These are phyloP conservation scores for Selenia dentaria DNA, from an alignment of 2,888 invertebrate species.

Conservation along the genomic window DNA sequence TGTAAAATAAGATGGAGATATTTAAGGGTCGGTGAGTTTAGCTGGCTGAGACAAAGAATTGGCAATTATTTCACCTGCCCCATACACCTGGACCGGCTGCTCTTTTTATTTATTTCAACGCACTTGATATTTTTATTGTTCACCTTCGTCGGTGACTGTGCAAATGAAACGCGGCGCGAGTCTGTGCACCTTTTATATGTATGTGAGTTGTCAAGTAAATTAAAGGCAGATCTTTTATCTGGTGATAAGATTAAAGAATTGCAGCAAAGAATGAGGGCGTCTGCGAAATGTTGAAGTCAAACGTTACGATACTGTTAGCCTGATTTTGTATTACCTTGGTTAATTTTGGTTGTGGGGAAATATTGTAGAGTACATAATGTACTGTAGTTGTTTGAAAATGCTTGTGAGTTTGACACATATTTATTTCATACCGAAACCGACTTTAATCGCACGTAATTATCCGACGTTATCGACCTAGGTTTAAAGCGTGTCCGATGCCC, in stretches of 20 bases:
- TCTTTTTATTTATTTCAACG: slow-evolving; percentile 82
- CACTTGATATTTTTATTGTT: slow-evolving; percentile 81
- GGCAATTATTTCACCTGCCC: slow-evolving; percentile 84
- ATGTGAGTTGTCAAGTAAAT: slow-evolving; percentile 45
- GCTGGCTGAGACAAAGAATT: slow-evolving; percentile 80
- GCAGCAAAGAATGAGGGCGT: slow-evolving; percentile 28
- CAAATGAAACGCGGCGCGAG: slow-evolving; percentile 55
- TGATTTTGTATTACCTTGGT: not conserved
- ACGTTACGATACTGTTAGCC: slow-evolving; percentile 14
- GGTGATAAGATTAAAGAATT: slow-evolving; percentile 36
- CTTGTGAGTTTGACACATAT: no score
- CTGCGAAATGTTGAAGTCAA: slow-evolving; percentile 10
- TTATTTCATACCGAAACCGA: no score
- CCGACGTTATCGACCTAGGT: no score
- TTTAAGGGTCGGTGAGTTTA: slow-evolving; percentile 67
- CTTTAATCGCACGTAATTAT: no score
- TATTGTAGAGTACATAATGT: not conserved
- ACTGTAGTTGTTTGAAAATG: no score
- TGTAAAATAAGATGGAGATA: slow-evolving; percentile 65
- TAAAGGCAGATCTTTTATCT: slow-evolving; percentile 39
- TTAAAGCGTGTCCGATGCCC: no score
- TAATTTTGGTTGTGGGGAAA: not conserved
- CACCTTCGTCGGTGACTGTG: slow-evolving; percentile 62
- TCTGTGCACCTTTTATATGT: slow-evolving; percentile 51
- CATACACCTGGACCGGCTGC: slow-evolving; percentile 78